Conservation (phyloP, 2,797 vertebrate species). For the Macropus fuliginosus region DNA sequence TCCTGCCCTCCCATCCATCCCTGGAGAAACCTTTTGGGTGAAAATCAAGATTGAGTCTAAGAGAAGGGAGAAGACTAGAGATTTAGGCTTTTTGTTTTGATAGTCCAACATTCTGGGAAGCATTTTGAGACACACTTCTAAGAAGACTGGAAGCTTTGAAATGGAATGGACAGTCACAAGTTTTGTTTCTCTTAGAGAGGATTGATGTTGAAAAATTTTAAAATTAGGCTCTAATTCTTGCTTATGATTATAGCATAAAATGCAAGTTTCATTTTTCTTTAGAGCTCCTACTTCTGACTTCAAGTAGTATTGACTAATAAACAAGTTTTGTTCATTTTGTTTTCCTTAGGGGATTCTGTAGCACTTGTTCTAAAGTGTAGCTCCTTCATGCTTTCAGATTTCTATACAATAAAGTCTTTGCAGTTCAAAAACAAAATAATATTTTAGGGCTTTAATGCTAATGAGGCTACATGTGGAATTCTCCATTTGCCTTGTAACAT, state of each 20-base stretch:
- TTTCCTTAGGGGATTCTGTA: slow-evolving; percentile 62
- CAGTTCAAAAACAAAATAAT: slow-evolving; percentile 68
- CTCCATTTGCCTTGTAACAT: slow-evolving; percentile 73
- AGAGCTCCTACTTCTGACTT: slow-evolving; percentile 60
- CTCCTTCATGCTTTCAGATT: slow-evolving; percentile 38
- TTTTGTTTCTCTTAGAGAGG: neutral
- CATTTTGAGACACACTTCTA: slow-evolving; percentile 96
- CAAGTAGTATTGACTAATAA: slow-evolving; percentile 46
- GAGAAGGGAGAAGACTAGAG: neutral
- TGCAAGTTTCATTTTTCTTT: slow-evolving; percentile 70
- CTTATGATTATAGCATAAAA: slow-evolving; percentile 51
- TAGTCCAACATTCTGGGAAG: slow-evolving; percentile 96
- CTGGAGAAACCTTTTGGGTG: neutral
- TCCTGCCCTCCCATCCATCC: neutral
- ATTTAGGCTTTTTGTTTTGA: slow-evolving; percentile 95
- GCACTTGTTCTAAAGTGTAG: slow-evolving; percentile 48
- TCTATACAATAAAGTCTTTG: slow-evolving; percentile 56
- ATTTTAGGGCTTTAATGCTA: slow-evolving; percentile 65
- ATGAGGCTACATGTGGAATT: slow-evolving; percentile 61
- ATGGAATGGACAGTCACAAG: slow-evolving; percentile 80
- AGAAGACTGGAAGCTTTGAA: slow-evolving; percentile 94
- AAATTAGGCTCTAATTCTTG: slow-evolving; percentile 52
- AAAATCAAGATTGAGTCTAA: neutral
- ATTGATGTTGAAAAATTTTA: slow-evolving; percentile 47
- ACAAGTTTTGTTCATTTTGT: slow-evolving; percentile 57